Evolutionary conservation across 2,113 vertebrate species (phyloP).

Genomic region (Siniperca knerii): DNA sequence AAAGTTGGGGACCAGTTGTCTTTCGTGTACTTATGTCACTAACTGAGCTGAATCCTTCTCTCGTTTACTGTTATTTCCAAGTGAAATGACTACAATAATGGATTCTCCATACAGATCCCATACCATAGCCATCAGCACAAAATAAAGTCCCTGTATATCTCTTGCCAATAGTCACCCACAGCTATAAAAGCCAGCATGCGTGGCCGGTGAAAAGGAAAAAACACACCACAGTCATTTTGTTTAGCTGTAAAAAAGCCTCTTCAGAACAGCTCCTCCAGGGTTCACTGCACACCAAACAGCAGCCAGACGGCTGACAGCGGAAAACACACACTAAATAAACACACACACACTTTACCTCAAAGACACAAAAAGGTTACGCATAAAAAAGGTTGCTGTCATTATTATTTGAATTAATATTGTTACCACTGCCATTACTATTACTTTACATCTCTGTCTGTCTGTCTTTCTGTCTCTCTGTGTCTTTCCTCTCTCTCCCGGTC

Average conservation of each 20-base stretch:
- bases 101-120: neutral
- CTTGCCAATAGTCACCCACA: neutral
- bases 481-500: no score
- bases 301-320: neutral
- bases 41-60: neutral
- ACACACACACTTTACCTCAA: neutral
- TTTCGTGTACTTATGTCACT: neutral
- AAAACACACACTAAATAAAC: neutral
- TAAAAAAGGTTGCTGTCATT: no score
- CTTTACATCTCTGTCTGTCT: no score
- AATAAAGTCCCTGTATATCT: neutral
- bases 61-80: neutral
- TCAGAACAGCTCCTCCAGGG: neutral
- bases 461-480: no score
- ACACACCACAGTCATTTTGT: slow-evolving; percentile 4
- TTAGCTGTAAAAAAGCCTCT: slow-evolving; percentile 2
- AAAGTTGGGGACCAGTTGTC: neutral
- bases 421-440: no score
- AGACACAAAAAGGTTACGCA: neutral
- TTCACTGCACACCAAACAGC: slow-evolving; percentile 2
- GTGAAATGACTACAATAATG: neutral
- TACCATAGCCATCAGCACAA: neutral
- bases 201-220: slow-evolving; percentile 14
- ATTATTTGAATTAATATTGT: no score
- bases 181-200: slow-evolving; percentile 11